Evolutionary conservation across 1,140 invertebrate species (phyloP), one percentile per base, ranked within the genome.

Genomic region (Cryptotermes secundus): DNA sequence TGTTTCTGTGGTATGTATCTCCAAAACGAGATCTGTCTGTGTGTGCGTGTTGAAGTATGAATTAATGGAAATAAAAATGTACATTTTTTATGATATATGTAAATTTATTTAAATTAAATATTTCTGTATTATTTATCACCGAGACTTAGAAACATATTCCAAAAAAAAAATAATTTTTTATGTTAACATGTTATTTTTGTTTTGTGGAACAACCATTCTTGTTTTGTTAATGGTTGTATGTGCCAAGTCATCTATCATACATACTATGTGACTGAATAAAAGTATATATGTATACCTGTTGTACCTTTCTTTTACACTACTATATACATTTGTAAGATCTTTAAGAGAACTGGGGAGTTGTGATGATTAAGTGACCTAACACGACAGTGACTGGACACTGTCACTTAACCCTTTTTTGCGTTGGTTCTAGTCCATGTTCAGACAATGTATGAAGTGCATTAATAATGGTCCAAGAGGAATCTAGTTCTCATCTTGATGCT

Each of bases 51-150:
- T 10, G 31, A 38, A 72, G 59, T 72, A 31, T 72, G 59, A 14
- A 72, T 72, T 31, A 72, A 72, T 72, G n/a, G n/a, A 31, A n/a
- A 72, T n/a, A 72, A 72, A 72, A 72, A 14, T 72, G 59, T 72
- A 72, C 1, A 72, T 31, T 72, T 59, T 72, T 72, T 72, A 72
- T n/a, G 14, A 31, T n/a, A n/a, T 31, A 19, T 59, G 53, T 59
- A 72, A 72, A 72, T n/a, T 72, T 72, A 72, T 72, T 72, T 72
- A 72, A 72, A 31, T 72, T 72, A 31, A 26, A 72, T 72, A 72
- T 0, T 72, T 72, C 4, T 72, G 59, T 72, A 72, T 72, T 72
- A 72, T 72, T 72, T 72, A 72, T 72, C 59, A 72, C 59, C n/a
- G 3, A 31, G 59, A 72, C 26, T 65, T 65, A 7, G 24, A 31